A percentile compares a stretch with the other conserved stretches of the same genome.
Evolutionary conservation across 2,888 invertebrate genomes (phyloP).

Genomic region (Muschampia plurimacula): DNA sequence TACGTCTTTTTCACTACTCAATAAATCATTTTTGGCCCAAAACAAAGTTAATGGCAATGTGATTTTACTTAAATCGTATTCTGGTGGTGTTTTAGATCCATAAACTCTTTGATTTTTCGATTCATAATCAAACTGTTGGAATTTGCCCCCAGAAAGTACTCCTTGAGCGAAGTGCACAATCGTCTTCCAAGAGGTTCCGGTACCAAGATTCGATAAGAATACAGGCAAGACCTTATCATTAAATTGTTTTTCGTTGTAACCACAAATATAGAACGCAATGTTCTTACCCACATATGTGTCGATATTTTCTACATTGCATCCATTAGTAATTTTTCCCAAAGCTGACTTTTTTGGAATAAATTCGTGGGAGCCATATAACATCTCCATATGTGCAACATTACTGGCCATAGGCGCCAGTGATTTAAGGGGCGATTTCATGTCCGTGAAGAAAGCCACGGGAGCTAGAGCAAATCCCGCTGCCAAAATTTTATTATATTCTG

Average conservation of each 20-base stretch:
- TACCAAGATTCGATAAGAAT: constrained; percentile 88
- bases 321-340: constrained; percentile 82
- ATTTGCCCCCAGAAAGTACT: constrained; percentile 79
- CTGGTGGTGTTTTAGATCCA: constrained; percentile 84
- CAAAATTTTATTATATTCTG: constrained; percentile 88
- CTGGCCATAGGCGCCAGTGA: constrained; percentile 87
- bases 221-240: constrained; percentile 89
- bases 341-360: constrained; percentile 89
- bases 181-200: constrained; percentile 87
- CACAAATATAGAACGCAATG: constrained; percentile 89
- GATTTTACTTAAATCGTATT: constrained; percentile 86
- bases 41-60: constrained; percentile 87
- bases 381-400: constrained; percentile 85
- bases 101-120: constrained; percentile 84
- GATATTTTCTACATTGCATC: constrained; percentile 83
- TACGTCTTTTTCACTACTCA: constrained; percentile 88
- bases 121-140: constrained; percentile 90
- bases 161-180: constrained; percentile 89
- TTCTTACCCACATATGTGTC: constrained; percentile 88
- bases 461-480: constrained; percentile 88
- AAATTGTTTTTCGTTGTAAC: constrained; percentile 89
- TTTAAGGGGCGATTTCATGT: constrained; percentile 88
- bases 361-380: constrained; percentile 88
- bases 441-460: constrained; percentile 88
- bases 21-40: constrained; percentile 89